Base-by-base conservation (phyloP, 2,113 vertebrate genomes). In the Corythornis cristatus region DNA sequence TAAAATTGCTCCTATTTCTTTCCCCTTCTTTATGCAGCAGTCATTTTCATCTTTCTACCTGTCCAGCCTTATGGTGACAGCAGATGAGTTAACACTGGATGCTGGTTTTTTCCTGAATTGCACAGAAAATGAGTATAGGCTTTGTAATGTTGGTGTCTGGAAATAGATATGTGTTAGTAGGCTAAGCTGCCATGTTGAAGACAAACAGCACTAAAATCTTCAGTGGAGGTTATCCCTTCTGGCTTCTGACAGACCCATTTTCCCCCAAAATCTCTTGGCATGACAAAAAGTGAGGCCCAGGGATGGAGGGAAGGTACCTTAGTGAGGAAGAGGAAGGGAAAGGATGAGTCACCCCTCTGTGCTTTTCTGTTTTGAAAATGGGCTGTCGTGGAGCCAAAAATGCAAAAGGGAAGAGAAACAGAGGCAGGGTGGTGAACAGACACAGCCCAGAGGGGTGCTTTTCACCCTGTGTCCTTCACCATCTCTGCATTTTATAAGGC, bases 131-230 rank as follows among this genome's bases (percentile, higher is more conserved):
- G 25, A 84, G 67, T 57, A 56, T 46, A 51, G 73, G 51, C 60
- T 93, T 80, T 86, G 65, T 43, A 67, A 81, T 93, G 90, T 88
- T 67, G 50, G 51, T 88, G 43, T 81, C 91, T 95, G 57, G 73
- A 88, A 88, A 67, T 8, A 95, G 77, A 90, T 92, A 62, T 51
- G 57, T 95, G 86, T 93, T 90, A 95, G 89, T 96, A 92, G 93
- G 83, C 73, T 93, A 92, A 90, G 43, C 57, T 88, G 73, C 40
- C 1, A 0, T 62, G 37, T 54, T 86, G 89, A 90, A 96, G 80
- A 89, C 62, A 46, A 8, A 51, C 43, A 20, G 72, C 2, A 4
- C 72, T 88, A 73, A 88, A 76, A 80, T 74, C 76, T 73, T 80
- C 54, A 66, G 0, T 50, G 76, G 42, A 88, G 40, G 77, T 81